Base-by-base conservation (phyloP, 2,797 vertebrate genomes). In the Myotis vivesi region DNA sequence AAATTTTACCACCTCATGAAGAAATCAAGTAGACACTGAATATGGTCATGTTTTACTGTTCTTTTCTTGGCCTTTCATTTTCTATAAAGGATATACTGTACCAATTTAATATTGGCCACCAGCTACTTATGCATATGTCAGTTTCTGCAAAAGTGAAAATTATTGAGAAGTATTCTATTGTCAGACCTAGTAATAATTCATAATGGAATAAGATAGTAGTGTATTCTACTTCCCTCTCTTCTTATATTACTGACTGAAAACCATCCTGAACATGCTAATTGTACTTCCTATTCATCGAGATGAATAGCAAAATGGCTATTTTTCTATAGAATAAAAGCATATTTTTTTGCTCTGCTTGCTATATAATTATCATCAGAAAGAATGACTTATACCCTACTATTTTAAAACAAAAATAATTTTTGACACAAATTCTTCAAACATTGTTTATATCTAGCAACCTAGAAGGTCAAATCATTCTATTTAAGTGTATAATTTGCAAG, bases 401-500 rank as follows among this genome's bases (percentile, higher is more conserved):
- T 94, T 22, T 68, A 77, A 83, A 92, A 30, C 49, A 49, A 93
- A 88, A 88, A 77, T 46, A 17, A 95, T 19, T 91, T 93, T 86
- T 87, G 23, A 76, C 46, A 59, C 16, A 68, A 15, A 46, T 77
- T 89, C 15, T n/a, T n/a, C 30, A 91, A 89, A 28, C 33, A 57
- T 44, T 36, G 6, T 71, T 89, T 80, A 36, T 28, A 57, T 51
- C 5, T 87, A 81, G 3, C 33, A 93, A 17, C 57, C 17, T 92
- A n/a, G 7, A 38, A 77, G 30, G 16, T 89, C 33, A 93, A 69
- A 91, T 92, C 7, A 62, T 79, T 88, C 80, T 94, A 90, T 83
- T 90, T 75, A 76, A 7, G 38, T 81, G 19, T 55, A 55, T 73
- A 86, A 85, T 81, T 57, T 87, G 44, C 68, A 91, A 93, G 38